Evolutionary conservation across 1,140 invertebrate species (phyloP), one percentile per base, ranked within the genome.

Genomic region (Drosophila ohnishii): DNA sequence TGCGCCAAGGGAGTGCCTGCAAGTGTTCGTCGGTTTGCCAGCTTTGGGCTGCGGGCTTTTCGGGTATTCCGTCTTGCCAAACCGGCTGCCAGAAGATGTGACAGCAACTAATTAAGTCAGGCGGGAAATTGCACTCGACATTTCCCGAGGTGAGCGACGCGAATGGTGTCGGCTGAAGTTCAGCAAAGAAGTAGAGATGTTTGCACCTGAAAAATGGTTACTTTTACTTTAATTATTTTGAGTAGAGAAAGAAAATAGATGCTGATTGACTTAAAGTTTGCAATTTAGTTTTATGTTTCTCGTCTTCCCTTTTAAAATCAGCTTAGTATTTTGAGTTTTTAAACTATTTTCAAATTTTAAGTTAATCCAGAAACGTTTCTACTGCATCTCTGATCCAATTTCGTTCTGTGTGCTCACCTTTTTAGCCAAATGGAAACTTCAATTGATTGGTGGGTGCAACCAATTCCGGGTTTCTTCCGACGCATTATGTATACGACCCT

Each of bases 41-140:
- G 51, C 34, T 55, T 55, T 37, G 70, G 28, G 19, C 50, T 53
- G 51, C 13, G 56, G 55, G 37, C 16, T 56, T 75, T 58, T 50
- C 56, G 40, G 37, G 34, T n/a, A 34, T 55, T 45, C 34, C 51
- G 66, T 71, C 65, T 66, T 66, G 37, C 65, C 61, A 32, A 30
- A 32, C 61, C 13, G 35, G 65, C 42, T 75, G 72, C 50, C 69
- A 72, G 50, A 63, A 74, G 48, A 56, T 75, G 72, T 75, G 72
- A 78, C 75, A 72, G 53, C 60, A 53, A 78, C 75, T 72, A 78
- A 78, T 78, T 78, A 78, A 78, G 65, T 78, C 66, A 64, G 67
- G 57, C 53, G 58, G 65, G 45, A 62, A 77, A 77, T 58, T 77
- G 50, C 64, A 76, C 35, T 66, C 60, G 57, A 57, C 61, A 55